A percentile compares a stretch with the other conserved stretches of the same genome.
phyloP scores from a whole-genome alignment of 2,888 invertebrate genomes.

The Glaucopsyche alexis region DNA sequence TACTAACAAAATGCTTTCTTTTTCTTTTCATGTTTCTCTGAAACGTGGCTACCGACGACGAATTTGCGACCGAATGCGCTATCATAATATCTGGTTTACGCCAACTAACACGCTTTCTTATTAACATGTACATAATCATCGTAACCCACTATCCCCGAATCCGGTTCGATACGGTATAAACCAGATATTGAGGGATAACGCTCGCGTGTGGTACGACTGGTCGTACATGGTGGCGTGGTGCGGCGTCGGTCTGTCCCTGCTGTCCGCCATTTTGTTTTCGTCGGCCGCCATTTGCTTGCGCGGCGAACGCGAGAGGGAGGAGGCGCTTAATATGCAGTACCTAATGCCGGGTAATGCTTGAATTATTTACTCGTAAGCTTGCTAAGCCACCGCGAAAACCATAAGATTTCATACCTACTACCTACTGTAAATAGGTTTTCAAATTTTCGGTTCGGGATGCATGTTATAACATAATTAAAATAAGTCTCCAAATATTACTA shows the following conservation, averaged over 20 bases:
- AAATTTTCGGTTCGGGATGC: constrained; percentile 34
- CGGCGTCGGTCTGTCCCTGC: constrained; percentile 94
- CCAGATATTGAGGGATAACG: constrained; percentile 92
- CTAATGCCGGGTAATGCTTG: constrained; percentile 92
- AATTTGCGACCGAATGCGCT: constrained; percentile 64
- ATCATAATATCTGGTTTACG: constrained; percentile 77
- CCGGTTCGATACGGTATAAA: constrained; percentile 56
- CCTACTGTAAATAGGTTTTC: constrained; percentile 37
- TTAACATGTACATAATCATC: constrained; percentile 41
- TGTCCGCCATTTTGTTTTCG: constrained; percentile 95
- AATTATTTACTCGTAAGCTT: constrained; percentile 28
- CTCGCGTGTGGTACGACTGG: constrained; percentile 95
- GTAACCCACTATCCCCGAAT: constrained; percentile 30
- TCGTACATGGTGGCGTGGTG: constrained; percentile 98
- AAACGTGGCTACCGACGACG: constrained; percentile 71
- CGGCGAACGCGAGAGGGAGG: constrained; percentile 95
- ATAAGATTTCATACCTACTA: not conserved
- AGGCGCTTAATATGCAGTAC: constrained; percentile 98
- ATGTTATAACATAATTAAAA: constrained; percentile 30
- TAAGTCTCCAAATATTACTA: not conserved
- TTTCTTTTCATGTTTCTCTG: constrained; percentile 80
- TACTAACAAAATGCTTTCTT: constrained; percentile 78
- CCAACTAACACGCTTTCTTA: constrained; percentile 74
- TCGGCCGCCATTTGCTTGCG: constrained; percentile 96
- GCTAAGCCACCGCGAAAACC: constrained; percentile 17